Evolutionary conservation across 2,888 invertebrate species (phyloP).

Genomic region (Dynastes maya): DNA sequence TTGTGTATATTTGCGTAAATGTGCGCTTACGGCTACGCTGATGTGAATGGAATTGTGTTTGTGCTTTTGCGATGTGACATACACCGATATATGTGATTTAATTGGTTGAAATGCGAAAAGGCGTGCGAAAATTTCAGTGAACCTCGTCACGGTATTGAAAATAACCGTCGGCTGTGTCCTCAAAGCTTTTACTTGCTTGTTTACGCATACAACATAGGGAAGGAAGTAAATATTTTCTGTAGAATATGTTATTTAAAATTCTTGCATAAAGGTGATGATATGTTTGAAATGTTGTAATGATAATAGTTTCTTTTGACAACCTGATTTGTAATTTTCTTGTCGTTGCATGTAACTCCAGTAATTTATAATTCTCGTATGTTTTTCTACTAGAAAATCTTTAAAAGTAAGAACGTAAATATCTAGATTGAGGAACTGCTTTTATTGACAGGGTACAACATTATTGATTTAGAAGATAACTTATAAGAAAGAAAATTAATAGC

Average conservation of each 20-base stretch:
- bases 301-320: background rate
- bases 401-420: too few species aligned
- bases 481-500: too few species aligned
- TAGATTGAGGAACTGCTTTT: too few species aligned
- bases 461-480: too few species aligned
- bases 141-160: constrained; percentile 4
- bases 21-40: background rate
- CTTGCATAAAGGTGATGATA: too few species aligned
- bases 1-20: constrained; percentile 8
- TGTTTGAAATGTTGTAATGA: background rate
- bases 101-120: constrained; percentile 15
- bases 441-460: too few species aligned
- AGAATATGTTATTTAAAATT: background rate
- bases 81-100: background rate
- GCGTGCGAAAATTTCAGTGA: constrained; percentile 25
- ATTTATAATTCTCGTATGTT: too few species aligned
- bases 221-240: constrained; percentile 22
- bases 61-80: constrained; percentile 24
- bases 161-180: constrained; percentile 15
- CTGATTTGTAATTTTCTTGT: too few species aligned
- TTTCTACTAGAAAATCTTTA: too few species aligned
- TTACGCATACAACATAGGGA: background rate
- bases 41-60: constrained; percentile 13
- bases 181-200: constrained; percentile 7
- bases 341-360: too few species aligned